Evolutionary conservation across 2,797 vertebrate genomes (phyloP).

Genomic region (Cyclopterus lumpus): DNA sequence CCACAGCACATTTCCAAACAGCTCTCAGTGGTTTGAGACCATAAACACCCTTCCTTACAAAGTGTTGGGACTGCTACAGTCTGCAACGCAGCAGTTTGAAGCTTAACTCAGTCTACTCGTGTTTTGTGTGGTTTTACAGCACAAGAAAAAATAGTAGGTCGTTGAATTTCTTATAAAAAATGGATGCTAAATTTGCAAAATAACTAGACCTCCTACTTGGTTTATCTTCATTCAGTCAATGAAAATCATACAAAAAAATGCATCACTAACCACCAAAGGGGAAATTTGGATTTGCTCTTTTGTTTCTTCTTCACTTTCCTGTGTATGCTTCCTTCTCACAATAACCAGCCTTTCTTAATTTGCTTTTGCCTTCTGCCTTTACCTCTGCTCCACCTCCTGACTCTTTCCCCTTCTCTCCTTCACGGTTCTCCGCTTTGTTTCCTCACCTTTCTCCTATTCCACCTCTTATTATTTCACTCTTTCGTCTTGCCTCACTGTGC

Average conservation of each 20-base stretch:
- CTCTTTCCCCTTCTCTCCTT: not conserved
- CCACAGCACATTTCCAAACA: conserved; percentile 33
- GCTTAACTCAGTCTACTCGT: not conserved
- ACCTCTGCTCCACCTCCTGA: not conserved
- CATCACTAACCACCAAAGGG: not conserved
- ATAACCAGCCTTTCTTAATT: not conserved
- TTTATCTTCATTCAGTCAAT: not conserved
- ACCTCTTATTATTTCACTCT: not conserved
- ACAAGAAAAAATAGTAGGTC: not conserved
- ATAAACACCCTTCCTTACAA: conserved; percentile 13
- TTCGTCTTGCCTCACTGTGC: not conserved
- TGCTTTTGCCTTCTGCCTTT: not conserved
- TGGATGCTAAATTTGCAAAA: not conserved
- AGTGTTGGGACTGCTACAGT: not conserved
- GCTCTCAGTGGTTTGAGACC: conserved; percentile 15
- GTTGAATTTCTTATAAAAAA: not conserved
- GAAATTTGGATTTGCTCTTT: not conserved
- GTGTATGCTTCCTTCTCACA: not conserved
- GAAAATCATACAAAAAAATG: too few relatives aligned
- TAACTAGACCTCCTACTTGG: not conserved
- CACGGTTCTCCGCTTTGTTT: not conserved
- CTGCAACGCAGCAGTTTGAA: conserved; percentile 19
- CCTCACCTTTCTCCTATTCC: not conserved
- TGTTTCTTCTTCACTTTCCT: not conserved
- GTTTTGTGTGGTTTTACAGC: conserved; percentile 6